These are phyloP conservation scores for Iselma pallidipennis DNA, from an alignment of 2,888 invertebrate species.

Conservation along the genomic window DNA sequence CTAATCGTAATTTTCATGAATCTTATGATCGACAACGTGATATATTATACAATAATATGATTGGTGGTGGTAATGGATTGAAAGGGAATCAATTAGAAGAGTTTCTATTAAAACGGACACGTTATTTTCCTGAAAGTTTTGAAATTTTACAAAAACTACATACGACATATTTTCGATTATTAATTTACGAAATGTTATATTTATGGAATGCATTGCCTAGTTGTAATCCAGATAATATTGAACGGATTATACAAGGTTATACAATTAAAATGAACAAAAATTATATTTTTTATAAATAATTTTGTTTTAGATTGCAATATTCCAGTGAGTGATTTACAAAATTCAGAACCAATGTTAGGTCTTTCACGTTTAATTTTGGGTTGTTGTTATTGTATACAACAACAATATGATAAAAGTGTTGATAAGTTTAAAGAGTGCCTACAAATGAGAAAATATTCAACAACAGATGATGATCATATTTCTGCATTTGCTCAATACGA, in stretches of 20 bases:
- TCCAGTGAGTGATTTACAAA: not conserved
- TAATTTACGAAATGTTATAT: constrained; percentile 68
- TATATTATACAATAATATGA: constrained; percentile 32
- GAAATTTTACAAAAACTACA: constrained; percentile 36
- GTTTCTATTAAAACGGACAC: constrained; percentile 45
- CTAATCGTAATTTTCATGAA: constrained; percentile 27
- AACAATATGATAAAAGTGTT: constrained; percentile 51
- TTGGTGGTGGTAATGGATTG: constrained; percentile 22
- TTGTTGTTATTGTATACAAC: constrained; percentile 56
- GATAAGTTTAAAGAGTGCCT: constrained; percentile 52
- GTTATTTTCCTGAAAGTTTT: constrained; percentile 42
- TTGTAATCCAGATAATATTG: constrained; percentile 55
- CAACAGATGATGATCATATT: constrained; percentile 60
- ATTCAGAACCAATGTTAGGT: constrained; percentile 61
- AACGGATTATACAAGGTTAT: constrained; percentile 55
- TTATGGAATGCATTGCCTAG: constrained; percentile 70
- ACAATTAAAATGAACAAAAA: not conserved
- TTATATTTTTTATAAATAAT: constrained; percentile 13
- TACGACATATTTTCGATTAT: constrained; percentile 60
- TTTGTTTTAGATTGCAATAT: constrained; percentile 49
- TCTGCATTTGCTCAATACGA: constrained; percentile 70
- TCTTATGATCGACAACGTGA: constrained; percentile 34
- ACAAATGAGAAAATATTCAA: constrained; percentile 40
- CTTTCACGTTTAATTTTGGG: constrained; percentile 61
- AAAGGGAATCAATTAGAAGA: constrained; percentile 50